phyloP scores from a whole-genome alignment of 2,888 invertebrate genomes.

The Maniola hyperantus region DNA sequence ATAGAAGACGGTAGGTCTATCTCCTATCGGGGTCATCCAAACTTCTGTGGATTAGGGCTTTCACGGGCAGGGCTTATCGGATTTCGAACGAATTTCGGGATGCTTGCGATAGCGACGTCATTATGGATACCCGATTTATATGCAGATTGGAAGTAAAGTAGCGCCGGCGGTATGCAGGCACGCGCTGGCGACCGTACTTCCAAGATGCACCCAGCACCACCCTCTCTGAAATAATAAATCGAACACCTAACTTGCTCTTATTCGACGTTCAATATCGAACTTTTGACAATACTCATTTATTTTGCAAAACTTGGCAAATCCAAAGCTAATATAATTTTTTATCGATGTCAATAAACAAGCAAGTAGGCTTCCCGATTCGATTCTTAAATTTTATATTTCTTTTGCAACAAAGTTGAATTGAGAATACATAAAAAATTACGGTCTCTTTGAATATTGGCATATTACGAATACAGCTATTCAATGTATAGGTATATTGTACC shows the following conservation, averaged over 20 bases:
- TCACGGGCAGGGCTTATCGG: slow-evolving; percentile 77
- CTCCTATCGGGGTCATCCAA: slow-evolving; percentile 78
- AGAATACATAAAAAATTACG: slow-evolving; percentile 13
- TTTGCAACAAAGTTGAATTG: slow-evolving; percentile 17
- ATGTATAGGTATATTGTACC: neutral
- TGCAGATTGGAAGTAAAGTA: slow-evolving; percentile 78
- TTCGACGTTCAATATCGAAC: slow-evolving; percentile 27
- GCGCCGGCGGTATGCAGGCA: slow-evolving; percentile 58
- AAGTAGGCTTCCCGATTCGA: slow-evolving; percentile 15
- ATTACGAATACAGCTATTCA: neutral
- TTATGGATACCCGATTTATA: slow-evolving; percentile 83
- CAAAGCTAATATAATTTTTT: slow-evolving; percentile 17
- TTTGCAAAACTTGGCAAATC: slow-evolving; percentile 18
- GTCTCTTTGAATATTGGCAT: neutral
- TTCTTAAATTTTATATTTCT: slow-evolving; percentile 20
- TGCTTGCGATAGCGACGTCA: slow-evolving; percentile 78
- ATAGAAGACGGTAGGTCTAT: slow-evolving; percentile 79
- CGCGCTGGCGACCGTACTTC: slow-evolving; percentile 46
- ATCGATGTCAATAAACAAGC: slow-evolving; percentile 15
- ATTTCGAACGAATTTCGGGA: slow-evolving; percentile 79
- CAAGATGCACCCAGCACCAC: slow-evolving; percentile 42
- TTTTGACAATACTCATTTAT: slow-evolving; percentile 24
- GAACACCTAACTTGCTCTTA: slow-evolving; percentile 29
- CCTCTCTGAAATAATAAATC: slow-evolving; percentile 37
- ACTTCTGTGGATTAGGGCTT: slow-evolving; percentile 79